Conservation (phyloP, 2,888 invertebrate species). For the Meiosimyza decipiens region DNA sequence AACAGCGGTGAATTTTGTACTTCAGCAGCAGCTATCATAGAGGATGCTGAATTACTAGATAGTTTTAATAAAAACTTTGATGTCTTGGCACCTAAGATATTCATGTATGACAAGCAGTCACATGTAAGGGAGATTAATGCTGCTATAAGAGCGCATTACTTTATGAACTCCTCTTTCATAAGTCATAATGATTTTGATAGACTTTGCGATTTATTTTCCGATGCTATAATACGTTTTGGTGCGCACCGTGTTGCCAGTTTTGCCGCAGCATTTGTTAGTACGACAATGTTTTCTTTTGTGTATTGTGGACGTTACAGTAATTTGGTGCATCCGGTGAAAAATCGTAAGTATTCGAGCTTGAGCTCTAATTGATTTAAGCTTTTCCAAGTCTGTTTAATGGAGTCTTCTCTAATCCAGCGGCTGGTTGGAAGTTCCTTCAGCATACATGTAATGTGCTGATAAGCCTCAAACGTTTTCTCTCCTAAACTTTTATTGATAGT, state of each 20-base stretch:
- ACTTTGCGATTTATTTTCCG: constrained; percentile 67
- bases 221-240: constrained; percentile 68
- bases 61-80: constrained; percentile 68
- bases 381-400: too few relatives aligned
- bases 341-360: too few relatives aligned
- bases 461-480: too few relatives aligned
- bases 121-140: constrained; percentile 30
- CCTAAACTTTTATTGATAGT: too few relatives aligned
- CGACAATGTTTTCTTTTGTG: constrained; percentile 69
- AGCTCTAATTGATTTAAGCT: too few relatives aligned
- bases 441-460: too few relatives aligned
- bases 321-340: constrained; percentile 49
- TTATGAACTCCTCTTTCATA: constrained; percentile 30
- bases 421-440: too few relatives aligned
- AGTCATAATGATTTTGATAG: constrained; percentile 35
- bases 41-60: constrained; percentile 33
- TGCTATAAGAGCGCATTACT: constrained; percentile 41
- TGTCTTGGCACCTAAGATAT: constrained; percentile 68
- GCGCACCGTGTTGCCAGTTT: constrained; percentile 68
- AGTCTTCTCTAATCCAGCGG: too few relatives aligned
- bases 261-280: constrained; percentile 61
- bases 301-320: constrained; percentile 67
- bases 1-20: constrained; percentile 68
- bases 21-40: constrained; percentile 63
- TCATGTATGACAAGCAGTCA: constrained; percentile 65